Evolutionary conservation across 2,888 invertebrate species (phyloP).

Genomic region (Bedellia somnulentella): DNA sequence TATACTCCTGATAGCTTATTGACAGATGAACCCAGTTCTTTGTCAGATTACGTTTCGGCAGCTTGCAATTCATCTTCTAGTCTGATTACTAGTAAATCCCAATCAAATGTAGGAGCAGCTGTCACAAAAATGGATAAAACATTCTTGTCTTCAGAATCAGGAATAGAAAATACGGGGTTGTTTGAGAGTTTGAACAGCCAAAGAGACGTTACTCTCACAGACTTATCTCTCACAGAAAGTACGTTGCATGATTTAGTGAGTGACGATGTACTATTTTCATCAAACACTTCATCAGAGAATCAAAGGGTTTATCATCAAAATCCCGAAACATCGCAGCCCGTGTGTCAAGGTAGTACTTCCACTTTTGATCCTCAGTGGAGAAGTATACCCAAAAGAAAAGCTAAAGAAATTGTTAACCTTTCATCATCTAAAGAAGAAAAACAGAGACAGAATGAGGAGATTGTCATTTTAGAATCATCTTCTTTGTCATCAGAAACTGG

Average conservation of each 20-base stretch:
- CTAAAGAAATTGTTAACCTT: constrained; percentile 17
- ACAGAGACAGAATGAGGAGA: constrained; percentile 64
- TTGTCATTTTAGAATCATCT: constrained; percentile 63
- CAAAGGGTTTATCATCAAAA: no score
- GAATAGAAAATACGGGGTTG: constrained; percentile 41
- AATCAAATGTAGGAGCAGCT: constrained; percentile 28
- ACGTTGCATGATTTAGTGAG: constrained; percentile 36
- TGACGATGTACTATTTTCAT: constrained; percentile 24
- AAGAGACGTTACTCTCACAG: constrained; percentile 36
- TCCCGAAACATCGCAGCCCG: no score
- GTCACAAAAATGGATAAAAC: constrained; percentile 38
- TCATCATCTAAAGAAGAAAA: constrained; percentile 59
- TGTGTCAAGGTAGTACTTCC: constrained; percentile 14
- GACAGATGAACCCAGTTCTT: constrained; percentile 40
- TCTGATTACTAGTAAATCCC: constrained; percentile 19
- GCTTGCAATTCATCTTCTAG: constrained; percentile 31
- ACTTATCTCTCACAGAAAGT: constrained; percentile 41
- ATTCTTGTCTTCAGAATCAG: constrained; percentile 45
- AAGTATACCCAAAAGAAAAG: constrained; percentile 11
- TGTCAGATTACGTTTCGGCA: constrained; percentile 45
- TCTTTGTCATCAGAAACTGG: constrained; percentile 67
- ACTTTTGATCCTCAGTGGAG: constrained; percentile 15
- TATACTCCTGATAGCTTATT: constrained; percentile 44
- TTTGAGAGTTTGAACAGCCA: constrained; percentile 35
- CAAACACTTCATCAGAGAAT: constrained; percentile 17